Base-by-base conservation (phyloP, 2,113 vertebrate genomes). In the Salvator merianae region DNA sequence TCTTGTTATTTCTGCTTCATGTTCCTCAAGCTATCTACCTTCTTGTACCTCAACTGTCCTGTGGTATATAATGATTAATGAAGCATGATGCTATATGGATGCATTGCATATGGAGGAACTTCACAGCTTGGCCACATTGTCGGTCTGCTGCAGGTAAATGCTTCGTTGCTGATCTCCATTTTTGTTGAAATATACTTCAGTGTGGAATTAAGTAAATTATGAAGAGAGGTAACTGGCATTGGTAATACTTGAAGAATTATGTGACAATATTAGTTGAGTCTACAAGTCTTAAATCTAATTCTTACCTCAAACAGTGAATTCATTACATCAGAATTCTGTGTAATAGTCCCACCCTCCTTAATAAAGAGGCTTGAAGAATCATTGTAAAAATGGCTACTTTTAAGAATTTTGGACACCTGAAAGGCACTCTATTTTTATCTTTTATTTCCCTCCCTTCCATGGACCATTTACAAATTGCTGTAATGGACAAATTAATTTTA, bases 1-100 rank as follows among this genome's bases (percentile, higher is more conserved):
- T 84, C 88, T 81, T 87, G 36, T 80, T 72, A 87, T 93, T 94
- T 89, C 83, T 89, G 88, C 87, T 91, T 82, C 88, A 87, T 84
- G 74, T 85, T 83, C 50, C 78, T 81, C 84, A 90, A 84, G 86
- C 90, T 93, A 71, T 0, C 62, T 80, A 87, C 88, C 92, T 69
- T 1, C 72, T 85, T 87, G 81, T 83, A 90, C 77, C 79, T 38
- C 30, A 63, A 90, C 72, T 90, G 72, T 89, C 87, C 88, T 89
- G 36, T 77, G 89, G 72, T 81, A 22, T 81, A 63, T 4, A 78
- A 83, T 0, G 0, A 43, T 89, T 88, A 53, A 65, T 91, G 47
- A 86, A 91, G 86, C 78, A 74, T 50, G 3, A 85, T 87, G 70
- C 77, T 86, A 86, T 87, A 79, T 74, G 69, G 87, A 53, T 84